Base-by-base conservation (phyloP, 2,888 invertebrate genomes). In the Rhagophthalmus giganteus region DNA sequence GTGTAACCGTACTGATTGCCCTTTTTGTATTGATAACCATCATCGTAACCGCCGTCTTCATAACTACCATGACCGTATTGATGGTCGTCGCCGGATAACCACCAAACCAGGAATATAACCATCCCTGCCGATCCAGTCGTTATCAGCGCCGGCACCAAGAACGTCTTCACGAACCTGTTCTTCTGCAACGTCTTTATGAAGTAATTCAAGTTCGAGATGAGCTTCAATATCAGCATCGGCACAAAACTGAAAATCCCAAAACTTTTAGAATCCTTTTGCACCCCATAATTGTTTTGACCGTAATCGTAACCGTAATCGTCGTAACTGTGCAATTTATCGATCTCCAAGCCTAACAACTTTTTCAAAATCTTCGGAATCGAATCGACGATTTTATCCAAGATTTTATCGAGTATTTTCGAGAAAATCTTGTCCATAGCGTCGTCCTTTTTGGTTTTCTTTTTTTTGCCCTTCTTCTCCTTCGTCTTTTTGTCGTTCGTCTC, bases 101-200 rank as follows among this genome's bases (percentile, higher is more conserved):
- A 74, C 69, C 72, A 75, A 13, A 72, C 63, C 38, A 74, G 57
- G 58, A 74, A 73, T 14, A 73, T 54, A 42, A 73, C 58, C 2
- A 65, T 56, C 7, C 72, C 72, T 11, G 68, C 63, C 11, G 70
- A 67, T 5, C 66, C 25, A 5, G 62, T 39, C 13, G 71, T 38
- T 9, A 73, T 57, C 1, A 67, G 33, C 20, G 59, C 65, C 6
- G 75, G 75, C 8, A 74, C 46, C 26, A 74, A 53, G 53, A 74
- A 73, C 11, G 63, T 68, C 45, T 58, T 72, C 39, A 74, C 62
- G 53, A 74, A 71, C 37, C 60, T 66, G 49, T 69, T 71, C 53
- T 66, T 69, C 38, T 68, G 67, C 38, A 75, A 54, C 44, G 67
- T 57, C 37, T 59, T 64, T 2, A 74, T 31, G 40, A 74, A 68